These are phyloP conservation scores for Drosophila aff. DNA, from an alignment of 1,140 invertebrate genomes.

Conservation along the genomic window DNA sequence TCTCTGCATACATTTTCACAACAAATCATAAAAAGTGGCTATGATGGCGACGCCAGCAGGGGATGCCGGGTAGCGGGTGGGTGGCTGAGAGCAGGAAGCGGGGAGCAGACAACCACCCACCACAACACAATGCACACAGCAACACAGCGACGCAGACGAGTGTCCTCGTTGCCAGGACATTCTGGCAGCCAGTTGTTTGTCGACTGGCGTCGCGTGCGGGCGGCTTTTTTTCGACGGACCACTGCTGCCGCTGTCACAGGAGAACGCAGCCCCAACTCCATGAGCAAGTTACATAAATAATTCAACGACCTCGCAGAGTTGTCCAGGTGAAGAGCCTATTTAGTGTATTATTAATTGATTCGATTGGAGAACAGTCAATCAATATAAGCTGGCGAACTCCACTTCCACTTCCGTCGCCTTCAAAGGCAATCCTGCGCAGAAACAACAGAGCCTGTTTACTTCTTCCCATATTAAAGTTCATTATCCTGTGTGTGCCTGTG, in stretches of 20 bases:
- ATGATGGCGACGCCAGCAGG: slow-evolving; percentile 47
- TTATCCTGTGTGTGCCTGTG: slow-evolving; percentile 57
- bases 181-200: slow-evolving; percentile 73
- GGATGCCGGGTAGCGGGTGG: not conserved
- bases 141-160: slow-evolving; percentile 42
- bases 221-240: slow-evolving; percentile 45
- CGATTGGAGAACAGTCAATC: slow-evolving; percentile 46
- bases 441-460: slow-evolving; percentile 61
- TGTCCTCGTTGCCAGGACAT: slow-evolving; percentile 63
- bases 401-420: slow-evolving; percentile 38
- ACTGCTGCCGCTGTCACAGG: slow-evolving; percentile 11
- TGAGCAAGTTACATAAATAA: slow-evolving; percentile 59
- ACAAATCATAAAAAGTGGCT: slow-evolving; percentile 80
- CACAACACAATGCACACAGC: slow-evolving; percentile 33
- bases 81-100: slow-evolving; percentile 5
- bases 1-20: slow-evolving; percentile 78
- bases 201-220: slow-evolving; percentile 77
- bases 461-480: slow-evolving; percentile 72
- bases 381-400: slow-evolving; percentile 51
- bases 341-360: slow-evolving; percentile 57
- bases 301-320: slow-evolving; percentile 24
- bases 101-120: slow-evolving; percentile 35
- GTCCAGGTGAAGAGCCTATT: slow-evolving; percentile 39
- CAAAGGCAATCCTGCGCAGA: slow-evolving; percentile 67
- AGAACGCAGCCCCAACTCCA: slow-evolving; percentile 20